Percentiles rank a stretch among this genome's conserved stretches.
These are phyloP conservation scores for Heterohyrax brucei DNA, from an alignment of 2,797 vertebrate species.

Conservation along the genomic window DNA sequence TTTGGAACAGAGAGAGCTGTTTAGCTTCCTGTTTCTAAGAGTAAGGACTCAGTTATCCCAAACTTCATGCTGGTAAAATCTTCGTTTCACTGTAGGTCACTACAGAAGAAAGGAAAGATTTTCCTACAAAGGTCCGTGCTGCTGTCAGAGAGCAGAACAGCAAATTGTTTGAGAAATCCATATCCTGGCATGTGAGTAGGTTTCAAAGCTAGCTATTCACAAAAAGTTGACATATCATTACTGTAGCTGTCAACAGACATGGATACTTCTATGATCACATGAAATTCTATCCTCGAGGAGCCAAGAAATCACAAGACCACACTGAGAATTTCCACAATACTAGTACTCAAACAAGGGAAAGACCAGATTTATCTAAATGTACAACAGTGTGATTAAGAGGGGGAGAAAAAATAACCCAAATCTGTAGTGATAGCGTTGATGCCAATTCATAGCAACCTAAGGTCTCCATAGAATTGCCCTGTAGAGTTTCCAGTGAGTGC, in stretches of 20 bases:
- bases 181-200: slow-evolving; percentile 78
- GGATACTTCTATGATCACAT: slow-evolving; percentile 58
- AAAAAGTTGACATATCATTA: slow-evolving; percentile 82
- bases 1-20: neutral
- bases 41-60: slow-evolving; percentile 40
- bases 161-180: slow-evolving; percentile 80
- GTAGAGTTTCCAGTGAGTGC: too few relatives aligned
- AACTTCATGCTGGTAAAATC: slow-evolving; percentile 69
- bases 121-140: slow-evolving; percentile 74
- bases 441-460: too few relatives aligned
- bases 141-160: slow-evolving; percentile 70
- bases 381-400: slow-evolving; percentile 9
- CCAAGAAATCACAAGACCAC: slow-evolving; percentile 71
- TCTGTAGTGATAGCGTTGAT: too few relatives aligned
- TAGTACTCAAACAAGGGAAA: neutral
- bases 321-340: slow-evolving; percentile 52
- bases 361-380: slow-evolving; percentile 1
- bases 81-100: slow-evolving; percentile 75
- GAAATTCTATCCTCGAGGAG: slow-evolving; percentile 76
- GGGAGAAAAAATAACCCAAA: neutral
- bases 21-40: slow-evolving; percentile 25
- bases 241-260: slow-evolving; percentile 73
- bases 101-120: slow-evolving; percentile 73
- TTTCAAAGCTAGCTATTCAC: slow-evolving; percentile 86
- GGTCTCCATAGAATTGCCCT: too few relatives aligned